Evolutionary conservation across 2,113 vertebrate species (phyloP), one percentile per base, ranked within the genome.

Genomic region (Poicephalus gulielmi): DNA sequence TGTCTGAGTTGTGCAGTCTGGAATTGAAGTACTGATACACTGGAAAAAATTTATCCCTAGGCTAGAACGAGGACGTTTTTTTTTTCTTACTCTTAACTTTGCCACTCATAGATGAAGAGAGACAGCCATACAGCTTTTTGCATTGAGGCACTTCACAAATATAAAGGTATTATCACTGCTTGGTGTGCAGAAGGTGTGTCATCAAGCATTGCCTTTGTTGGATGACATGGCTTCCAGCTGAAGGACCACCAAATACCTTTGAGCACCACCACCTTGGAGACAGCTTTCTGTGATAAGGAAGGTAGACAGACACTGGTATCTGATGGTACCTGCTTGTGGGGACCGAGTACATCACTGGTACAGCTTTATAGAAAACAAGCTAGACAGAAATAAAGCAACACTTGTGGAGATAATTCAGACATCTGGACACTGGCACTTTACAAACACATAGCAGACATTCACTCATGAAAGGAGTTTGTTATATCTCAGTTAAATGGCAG

Each of bases 31-130:
- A 57, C 64, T 25, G 70, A 90, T 39, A 63, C 37, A 31, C 75
- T 74, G 79, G 85, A 90, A 95, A 57, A 86, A 67, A 92, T 86
- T 90, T 37, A 23, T 95, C 90, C 92, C 35, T 20, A 5, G 82
- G 79, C 63, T 64, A 80, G 22, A 83, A n/a, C 1, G 27, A 18
- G 25, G 30, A n/a, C 11, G 4, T 30, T 31, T 7, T 17, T 53
- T 62, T 41, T 7, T 12, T 2, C 33, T 28, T 39, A 2, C 28
- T 30, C 10, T 87, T 84, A 75, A 14, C 37, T 86, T 94, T 86
- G 55, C 62, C 35, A 3, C 9, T 53, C 0, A 0, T 33, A 50
- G 44, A 47, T 86, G 50, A 57, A 63, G n/a, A 55, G 50, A 24
- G 7, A 31, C 22, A 75, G 55, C 15, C 43, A 15, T 14, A 13